These are phyloP conservation scores for Macrocentrus cingulum DNA, from an alignment of 1,140 invertebrate species.

Conservation along the genomic window DNA sequence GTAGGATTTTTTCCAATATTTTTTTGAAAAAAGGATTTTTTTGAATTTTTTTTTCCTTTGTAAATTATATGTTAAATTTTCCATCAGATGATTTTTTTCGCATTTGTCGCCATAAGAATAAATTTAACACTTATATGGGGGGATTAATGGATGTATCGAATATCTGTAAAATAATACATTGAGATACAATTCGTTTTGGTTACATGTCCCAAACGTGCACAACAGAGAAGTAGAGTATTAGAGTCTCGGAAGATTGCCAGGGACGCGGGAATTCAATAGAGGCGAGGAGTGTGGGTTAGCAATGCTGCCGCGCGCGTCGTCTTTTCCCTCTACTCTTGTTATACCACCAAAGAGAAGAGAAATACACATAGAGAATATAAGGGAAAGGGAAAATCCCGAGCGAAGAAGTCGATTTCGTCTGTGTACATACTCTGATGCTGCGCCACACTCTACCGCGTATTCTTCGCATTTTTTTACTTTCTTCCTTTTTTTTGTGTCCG, in stretches of 20 bases:
- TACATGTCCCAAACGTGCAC: background rate
- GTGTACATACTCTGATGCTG: background rate
- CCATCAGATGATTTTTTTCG: too few species aligned
- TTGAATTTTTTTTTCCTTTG: too few species aligned
- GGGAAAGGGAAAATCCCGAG: constrained; percentile 1
- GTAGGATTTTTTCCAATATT: too few species aligned
- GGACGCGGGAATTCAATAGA: constrained; percentile 16
- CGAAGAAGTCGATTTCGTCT: constrained; percentile 15
- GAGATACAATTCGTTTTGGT: background rate
- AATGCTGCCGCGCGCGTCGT: constrained; percentile 8
- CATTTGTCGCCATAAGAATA: too few species aligned
- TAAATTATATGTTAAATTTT: too few species aligned
- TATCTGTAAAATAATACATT: background rate
- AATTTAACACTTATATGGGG: too few species aligned
- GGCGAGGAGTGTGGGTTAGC: constrained; percentile 6
- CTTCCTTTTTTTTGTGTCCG: background rate
- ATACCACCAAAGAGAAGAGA: background rate
- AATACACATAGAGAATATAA: background rate
- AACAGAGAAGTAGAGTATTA: background rate
- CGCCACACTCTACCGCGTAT: background rate
- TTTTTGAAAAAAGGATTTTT: too few species aligned
- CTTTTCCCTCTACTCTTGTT: constrained; percentile 17
- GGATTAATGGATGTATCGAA: constrained; percentile 52
- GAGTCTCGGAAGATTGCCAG: constrained; percentile 9
- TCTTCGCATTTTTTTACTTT: constrained; percentile 27